Percentiles rank a stretch among this genome's conserved stretches.
These are phyloP conservation scores for Cyphotilapia sp. DNA, from an alignment of 2,113 vertebrate genomes.

Conservation along the genomic window DNA sequence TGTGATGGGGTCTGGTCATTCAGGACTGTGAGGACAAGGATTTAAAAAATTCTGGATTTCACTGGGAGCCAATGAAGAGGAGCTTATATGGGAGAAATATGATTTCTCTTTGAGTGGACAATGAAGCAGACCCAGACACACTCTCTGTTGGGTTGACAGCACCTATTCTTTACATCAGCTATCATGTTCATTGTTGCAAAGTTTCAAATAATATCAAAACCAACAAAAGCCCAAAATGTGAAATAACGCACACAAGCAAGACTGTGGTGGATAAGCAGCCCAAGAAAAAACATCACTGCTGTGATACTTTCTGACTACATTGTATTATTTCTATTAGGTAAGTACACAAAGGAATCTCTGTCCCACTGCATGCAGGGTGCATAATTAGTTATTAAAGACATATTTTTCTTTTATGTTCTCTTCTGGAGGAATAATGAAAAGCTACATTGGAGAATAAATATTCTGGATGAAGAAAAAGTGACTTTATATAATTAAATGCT, in stretches of 20 bases:
- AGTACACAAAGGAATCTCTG: not conserved
- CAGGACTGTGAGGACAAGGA: not conserved
- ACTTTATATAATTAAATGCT: not conserved
- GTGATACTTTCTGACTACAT: not conserved
- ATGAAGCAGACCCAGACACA: not conserved
- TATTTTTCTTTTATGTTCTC: not conserved
- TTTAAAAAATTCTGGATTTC: not conserved
- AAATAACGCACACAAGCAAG: not conserved
- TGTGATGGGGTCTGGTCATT: not conserved
- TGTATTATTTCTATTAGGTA: not conserved
- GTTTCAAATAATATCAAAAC: not conserved
- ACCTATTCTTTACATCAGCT: not conserved
- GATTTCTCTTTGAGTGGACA: not conserved
- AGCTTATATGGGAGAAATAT: not conserved
- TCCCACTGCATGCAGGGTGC: not conserved
- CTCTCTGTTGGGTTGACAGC: not conserved
- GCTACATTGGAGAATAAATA: not conserved
- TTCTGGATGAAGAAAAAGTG: not conserved
- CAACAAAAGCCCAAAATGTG: not conserved
- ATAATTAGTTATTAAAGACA: not conserved
- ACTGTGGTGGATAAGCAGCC: not conserved
- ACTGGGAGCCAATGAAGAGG: not conserved
- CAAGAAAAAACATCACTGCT: not conserved
- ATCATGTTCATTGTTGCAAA: not conserved
- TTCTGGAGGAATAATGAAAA: not conserved